These are phyloP conservation scores for Drosophila maculinotata DNA, from an alignment of 2,888 invertebrate species.

Conservation along the genomic window DNA sequence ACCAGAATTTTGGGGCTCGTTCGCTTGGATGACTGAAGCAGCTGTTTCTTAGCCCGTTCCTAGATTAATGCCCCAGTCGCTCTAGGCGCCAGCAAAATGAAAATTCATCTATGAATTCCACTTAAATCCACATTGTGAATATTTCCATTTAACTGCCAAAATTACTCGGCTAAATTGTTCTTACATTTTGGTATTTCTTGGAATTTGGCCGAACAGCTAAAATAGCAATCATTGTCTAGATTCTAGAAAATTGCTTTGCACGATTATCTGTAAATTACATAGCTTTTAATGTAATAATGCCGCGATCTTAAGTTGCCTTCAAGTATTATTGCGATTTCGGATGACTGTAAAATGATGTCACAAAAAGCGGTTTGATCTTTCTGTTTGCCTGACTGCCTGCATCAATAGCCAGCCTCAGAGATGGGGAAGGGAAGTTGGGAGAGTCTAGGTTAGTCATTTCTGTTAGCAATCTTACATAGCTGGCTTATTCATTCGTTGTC, in stretches of 20 bases:
- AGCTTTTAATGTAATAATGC: constrained; percentile 1
- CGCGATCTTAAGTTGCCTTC: not conserved
- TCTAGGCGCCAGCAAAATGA: constrained; percentile 14
- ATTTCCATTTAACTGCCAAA: constrained; percentile 49
- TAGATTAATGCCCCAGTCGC: constrained; percentile 22
- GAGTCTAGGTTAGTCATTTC: constrained; percentile 14
- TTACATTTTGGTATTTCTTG: constrained; percentile 28
- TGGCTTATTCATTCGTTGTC: constrained; percentile 29
- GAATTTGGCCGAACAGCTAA: constrained; percentile 25
- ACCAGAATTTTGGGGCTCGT: constrained; percentile 37
- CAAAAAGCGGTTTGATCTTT: constrained; percentile 26
- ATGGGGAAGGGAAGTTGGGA: not conserved
- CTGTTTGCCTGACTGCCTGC: too few species aligned
- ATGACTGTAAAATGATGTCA: constrained; percentile 29
- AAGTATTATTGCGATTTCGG: constrained; percentile 1
- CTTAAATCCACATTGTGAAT: constrained; percentile 35
- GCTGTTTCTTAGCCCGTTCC: constrained; percentile 3
- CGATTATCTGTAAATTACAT: not conserved
- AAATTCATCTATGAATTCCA: constrained; percentile 38
- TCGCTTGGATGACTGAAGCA: constrained; percentile 16
- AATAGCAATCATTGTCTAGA: not conserved
- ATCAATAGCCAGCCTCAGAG: too few species aligned
- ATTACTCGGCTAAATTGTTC: constrained; percentile 21
- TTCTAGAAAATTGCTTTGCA: not conserved
- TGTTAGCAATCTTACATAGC: constrained; percentile 3